phyloP scores from a whole-genome alignment of 2,797 vertebrate species.

The Hydrocynus forskahlii region DNA sequence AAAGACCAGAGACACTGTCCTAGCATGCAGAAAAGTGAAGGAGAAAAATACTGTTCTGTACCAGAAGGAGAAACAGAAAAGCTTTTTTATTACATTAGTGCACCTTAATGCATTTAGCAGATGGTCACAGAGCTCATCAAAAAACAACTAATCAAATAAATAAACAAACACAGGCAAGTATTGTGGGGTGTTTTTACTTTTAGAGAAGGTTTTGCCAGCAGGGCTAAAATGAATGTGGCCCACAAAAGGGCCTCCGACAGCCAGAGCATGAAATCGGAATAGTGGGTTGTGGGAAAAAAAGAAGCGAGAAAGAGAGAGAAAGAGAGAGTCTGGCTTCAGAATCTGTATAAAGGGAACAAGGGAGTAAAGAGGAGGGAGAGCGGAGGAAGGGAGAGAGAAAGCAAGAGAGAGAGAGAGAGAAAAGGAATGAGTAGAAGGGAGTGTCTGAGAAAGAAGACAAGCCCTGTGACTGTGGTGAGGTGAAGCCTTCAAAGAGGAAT shows the following conservation, averaged over 20 bases:
- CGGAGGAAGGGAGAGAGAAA: conserved; percentile 10
- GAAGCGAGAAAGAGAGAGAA: conserved; percentile 27
- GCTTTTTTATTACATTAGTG: conserved; percentile 75
- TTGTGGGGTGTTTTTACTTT: conserved; percentile 56
- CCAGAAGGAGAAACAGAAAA: not conserved
- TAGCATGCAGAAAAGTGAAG: not conserved
- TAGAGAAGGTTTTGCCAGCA: conserved; percentile 79
- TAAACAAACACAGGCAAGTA: conserved; percentile 71
- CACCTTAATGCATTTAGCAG: conserved; percentile 79
- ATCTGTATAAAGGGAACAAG: conserved; percentile 54
- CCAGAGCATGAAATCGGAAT: conserved; percentile 87
- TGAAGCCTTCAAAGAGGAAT: conserved; percentile 64
- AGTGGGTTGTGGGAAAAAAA: conserved; percentile 64
- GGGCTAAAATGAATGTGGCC: conserved; percentile 77
- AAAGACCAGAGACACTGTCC: conserved; percentile 5
- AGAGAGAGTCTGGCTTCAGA: conserved; percentile 64
- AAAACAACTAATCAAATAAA: conserved; percentile 54
- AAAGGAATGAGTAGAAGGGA: conserved; percentile 18
- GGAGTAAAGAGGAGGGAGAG: conserved; percentile 8
- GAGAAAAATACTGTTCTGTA: not conserved
- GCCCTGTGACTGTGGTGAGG: conserved; percentile 44
- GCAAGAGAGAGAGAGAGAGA: conserved; percentile 34
- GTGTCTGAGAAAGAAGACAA: conserved; percentile 15
- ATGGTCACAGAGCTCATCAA: conserved; percentile 72
- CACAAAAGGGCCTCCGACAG: conserved; percentile 77